phyloP scores from a whole-genome alignment of 2,888 invertebrate genomes.

The Antheraea assamensis region DNA sequence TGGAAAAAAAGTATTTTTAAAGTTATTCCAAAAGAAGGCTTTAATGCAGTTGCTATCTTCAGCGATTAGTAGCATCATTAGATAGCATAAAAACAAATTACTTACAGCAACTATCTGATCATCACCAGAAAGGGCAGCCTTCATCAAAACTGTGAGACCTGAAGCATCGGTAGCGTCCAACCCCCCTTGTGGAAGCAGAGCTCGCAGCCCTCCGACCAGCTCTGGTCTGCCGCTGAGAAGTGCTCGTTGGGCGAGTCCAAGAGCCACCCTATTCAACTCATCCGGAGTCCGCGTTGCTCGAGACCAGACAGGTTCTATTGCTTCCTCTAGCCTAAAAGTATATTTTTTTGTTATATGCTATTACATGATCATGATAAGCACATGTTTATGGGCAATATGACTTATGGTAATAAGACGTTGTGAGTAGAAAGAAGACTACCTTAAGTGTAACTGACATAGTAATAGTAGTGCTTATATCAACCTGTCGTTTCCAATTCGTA shows the following conservation, averaged over 20 bases:
- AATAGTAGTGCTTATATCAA: no score
- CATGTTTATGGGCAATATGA: background rate
- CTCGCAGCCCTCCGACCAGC: slow-evolving; percentile 87
- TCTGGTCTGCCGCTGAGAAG: slow-evolving; percentile 91
- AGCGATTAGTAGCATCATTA: no score
- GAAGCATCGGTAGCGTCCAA: slow-evolving; percentile 90
- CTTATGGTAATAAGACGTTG: background rate
- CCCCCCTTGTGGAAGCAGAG: slow-evolving; percentile 86
- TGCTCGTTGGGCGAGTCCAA: slow-evolving; percentile 91
- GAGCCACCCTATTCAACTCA: slow-evolving; percentile 84
- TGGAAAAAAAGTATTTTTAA: no score
- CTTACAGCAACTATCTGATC: slow-evolving; percentile 86
- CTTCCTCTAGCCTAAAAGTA: slow-evolving; percentile 79
- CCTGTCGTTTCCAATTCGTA: no score
- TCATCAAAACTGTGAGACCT: slow-evolving; percentile 92
- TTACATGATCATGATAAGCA: background rate
- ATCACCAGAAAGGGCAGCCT: slow-evolving; percentile 90
- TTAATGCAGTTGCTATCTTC: no score
- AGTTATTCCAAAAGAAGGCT: no score
- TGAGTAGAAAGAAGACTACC: no score
- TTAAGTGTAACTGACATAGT: no score
- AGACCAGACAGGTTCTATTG: slow-evolving; percentile 74
- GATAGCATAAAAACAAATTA: slow-evolving; percentile 15
- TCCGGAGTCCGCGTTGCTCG: slow-evolving; percentile 65
- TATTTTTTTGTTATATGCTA: background rate